These are phyloP conservation scores for Epiblema foenella DNA, from an alignment of 2,888 invertebrate species.

Conservation along the genomic window DNA sequence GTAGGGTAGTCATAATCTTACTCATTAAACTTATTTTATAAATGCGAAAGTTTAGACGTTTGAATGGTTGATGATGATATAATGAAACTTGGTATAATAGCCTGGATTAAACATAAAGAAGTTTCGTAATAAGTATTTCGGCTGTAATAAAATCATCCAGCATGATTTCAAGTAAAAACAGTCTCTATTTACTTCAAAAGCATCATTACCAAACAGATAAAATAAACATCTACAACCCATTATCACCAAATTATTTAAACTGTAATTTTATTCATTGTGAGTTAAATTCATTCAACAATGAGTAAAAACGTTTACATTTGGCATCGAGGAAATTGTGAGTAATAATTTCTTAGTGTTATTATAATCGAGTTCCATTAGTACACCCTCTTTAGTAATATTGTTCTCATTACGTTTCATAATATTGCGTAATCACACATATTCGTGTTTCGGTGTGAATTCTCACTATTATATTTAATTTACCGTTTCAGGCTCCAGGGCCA, in stretches of 20 bases:
- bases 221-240: too few species aligned
- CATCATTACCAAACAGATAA: too few species aligned
- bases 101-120: too few species aligned
- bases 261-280: not conserved
- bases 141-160: too few species aligned
- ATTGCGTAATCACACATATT: not conserved
- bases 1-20: too few species aligned
- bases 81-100: too few species aligned
- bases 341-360: not conserved
- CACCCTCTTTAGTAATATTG: not conserved
- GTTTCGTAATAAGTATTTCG: too few species aligned
- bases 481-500: not conserved
- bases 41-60: too few species aligned
- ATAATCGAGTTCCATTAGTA: constrained; percentile 16
- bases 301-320: not conserved
- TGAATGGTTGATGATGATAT: too few species aligned
- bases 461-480: constrained; percentile 25
- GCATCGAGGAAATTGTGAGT: not conserved
- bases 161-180: too few species aligned
- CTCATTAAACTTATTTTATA: too few species aligned
- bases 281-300: not conserved
- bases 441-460: constrained; percentile 17
- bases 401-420: constrained; percentile 15
- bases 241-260: not conserved
- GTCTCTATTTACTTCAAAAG: too few species aligned